Conservation (phyloP, 2,113 vertebrate genomes). For the Odocoileus hemionus region DNA sequence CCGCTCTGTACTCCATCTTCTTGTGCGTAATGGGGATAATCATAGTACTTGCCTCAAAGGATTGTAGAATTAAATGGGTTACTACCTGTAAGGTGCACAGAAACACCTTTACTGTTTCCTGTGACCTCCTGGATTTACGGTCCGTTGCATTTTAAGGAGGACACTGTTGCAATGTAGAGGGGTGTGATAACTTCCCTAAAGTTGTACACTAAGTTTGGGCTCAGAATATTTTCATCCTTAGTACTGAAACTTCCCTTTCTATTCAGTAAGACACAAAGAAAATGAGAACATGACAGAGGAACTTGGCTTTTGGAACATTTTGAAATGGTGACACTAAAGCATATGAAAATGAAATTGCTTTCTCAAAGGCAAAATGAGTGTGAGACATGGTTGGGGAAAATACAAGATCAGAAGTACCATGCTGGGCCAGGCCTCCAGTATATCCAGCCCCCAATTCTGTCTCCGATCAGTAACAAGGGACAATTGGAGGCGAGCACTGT, state of each 20-base stretch:
- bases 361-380: not conserved
- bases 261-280: not conserved
- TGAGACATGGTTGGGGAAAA: not conserved
- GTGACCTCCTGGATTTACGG: not conserved
- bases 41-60: not conserved
- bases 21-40: not conserved
- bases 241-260: not conserved
- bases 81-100: not conserved
- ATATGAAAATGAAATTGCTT: not conserved
- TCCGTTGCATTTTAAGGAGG: not conserved
- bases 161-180: not conserved
- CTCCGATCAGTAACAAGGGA: not conserved
- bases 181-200: not conserved
- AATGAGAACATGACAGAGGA: not conserved
- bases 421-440: not conserved
- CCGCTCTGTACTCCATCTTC: not conserved
- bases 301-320: not conserved
- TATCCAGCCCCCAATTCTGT: not conserved
- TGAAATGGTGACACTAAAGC: not conserved
- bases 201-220: not conserved
- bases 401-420: not conserved
- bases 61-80: not conserved
- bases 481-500: not conserved
- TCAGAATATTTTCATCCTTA: not conserved
- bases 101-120: not conserved